phyloP scores from a whole-genome alignment of 2,113 vertebrate species.

The Catharus fuscescens region DNA sequence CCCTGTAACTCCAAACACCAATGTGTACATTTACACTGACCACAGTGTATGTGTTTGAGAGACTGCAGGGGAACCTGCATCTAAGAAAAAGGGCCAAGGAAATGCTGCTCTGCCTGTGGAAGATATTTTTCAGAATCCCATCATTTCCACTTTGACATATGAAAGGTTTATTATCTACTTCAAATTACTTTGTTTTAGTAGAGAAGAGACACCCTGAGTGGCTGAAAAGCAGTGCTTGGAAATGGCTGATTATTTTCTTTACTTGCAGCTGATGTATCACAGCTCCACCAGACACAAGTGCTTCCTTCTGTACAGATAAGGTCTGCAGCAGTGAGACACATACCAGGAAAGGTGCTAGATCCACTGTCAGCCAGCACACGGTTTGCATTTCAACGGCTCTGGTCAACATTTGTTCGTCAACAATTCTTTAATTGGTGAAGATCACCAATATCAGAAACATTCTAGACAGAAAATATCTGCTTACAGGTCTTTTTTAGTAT shows the following conservation, averaged over 20 bases:
- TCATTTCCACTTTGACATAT: background rate
- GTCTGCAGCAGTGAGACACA: background rate
- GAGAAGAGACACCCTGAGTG: background rate
- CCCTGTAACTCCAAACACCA: background rate
- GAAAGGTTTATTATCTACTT: background rate
- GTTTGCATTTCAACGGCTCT: background rate
- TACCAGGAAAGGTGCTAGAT: background rate
- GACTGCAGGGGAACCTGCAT: background rate
- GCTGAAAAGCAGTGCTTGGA: background rate
- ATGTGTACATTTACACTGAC: rapidly evolving
- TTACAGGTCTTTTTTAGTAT: background rate
- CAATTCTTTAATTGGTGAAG: background rate
- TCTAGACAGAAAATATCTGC: background rate
- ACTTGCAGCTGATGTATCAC: background rate
- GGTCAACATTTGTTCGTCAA: background rate
- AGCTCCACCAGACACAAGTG: background rate
- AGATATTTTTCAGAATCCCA: background rate
- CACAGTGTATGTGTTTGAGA: background rate
- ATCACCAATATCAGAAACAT: background rate
- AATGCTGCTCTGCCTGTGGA: background rate
- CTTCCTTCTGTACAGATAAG: background rate
- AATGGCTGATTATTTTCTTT: background rate
- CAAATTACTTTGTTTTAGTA: background rate
- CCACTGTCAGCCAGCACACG: background rate
- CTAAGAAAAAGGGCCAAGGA: background rate